phyloP scores from a whole-genome alignment of 2,113 vertebrate genomes.

The Tretioscincus oriximinensis region DNA sequence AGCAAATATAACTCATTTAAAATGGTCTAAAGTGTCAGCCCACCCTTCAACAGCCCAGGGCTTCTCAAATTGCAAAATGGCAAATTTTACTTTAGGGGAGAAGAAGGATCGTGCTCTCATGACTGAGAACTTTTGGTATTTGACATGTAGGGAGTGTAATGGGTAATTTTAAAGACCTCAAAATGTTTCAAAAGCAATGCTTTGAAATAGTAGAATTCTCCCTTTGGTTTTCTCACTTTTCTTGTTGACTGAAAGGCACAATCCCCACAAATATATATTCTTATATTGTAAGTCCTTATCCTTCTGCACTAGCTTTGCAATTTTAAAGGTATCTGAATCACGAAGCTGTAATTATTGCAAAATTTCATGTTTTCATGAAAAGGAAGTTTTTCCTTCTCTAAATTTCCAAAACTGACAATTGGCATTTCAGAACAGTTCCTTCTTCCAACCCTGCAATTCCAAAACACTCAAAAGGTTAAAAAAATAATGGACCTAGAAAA shows the following conservation, averaged over 20 bases:
- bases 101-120: conserved; percentile 13
- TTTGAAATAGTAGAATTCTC: conserved; percentile 1
- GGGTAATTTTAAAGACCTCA: background rate
- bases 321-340: conserved; percentile 41
- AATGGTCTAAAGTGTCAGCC: conserved; percentile 44
- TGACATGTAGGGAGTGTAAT: background rate
- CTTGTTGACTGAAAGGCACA: background rate
- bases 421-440: conserved; percentile 51
- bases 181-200: background rate
- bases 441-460: conserved; percentile 59
- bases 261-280: background rate
- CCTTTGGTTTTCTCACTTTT: conserved; percentile 15
- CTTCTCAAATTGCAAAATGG: conserved; percentile 31
- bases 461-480: conserved; percentile 61
- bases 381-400: conserved; percentile 34
- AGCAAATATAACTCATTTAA: conserved; percentile 52
- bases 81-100: conserved; percentile 35
- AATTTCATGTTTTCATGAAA: conserved; percentile 30
- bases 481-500: conserved; percentile 57
- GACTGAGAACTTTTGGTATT: background rate
- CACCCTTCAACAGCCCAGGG: conserved; percentile 33
- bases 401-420: conserved; percentile 59
- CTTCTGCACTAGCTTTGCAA: conserved; percentile 20
- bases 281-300: background rate
- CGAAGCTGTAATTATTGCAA: conserved; percentile 50